Evolutionary conservation across 2,797 vertebrate genomes (phyloP).

Genomic region (Peromyscus nudipes): DNA sequence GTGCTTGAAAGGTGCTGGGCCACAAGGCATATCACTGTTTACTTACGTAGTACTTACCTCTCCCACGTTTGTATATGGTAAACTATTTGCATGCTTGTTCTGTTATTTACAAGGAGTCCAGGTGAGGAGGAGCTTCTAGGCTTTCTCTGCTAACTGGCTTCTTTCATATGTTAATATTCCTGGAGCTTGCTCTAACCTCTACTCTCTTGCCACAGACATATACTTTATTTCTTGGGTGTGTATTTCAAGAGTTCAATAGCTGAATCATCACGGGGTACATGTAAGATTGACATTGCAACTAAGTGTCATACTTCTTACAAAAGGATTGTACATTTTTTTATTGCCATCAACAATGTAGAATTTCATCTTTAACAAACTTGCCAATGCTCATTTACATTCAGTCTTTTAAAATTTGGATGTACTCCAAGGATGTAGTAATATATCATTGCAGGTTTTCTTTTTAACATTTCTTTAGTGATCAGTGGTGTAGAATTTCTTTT

Average conservation of each 20-base stretch:
- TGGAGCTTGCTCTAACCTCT: not conserved
- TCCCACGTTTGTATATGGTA: not conserved
- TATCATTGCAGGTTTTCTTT: not conserved
- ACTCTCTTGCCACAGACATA: not conserved
- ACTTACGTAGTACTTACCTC: not conserved
- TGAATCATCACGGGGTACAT: not conserved
- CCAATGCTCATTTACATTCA: not conserved
- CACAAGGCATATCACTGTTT: not conserved
- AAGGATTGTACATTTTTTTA: not conserved
- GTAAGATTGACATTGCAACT: not conserved
- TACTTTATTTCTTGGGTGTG: not conserved
- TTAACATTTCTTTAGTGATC: conserved; percentile 4
- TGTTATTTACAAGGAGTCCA: not conserved
- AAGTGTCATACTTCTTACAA: not conserved
- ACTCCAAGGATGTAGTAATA: not conserved
- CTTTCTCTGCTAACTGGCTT: not conserved
- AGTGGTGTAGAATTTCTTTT: not conserved
- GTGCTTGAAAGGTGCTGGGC: accelerated
- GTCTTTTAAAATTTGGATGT: conserved; percentile 15
- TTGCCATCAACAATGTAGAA: not conserved
- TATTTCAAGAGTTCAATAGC: not conserved
- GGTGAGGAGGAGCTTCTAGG: not conserved
- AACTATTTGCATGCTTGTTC: not conserved
- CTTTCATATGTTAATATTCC: not conserved
- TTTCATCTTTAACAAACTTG: not conserved